Percentiles rank a stretch among this genome's conserved stretches.
Evolutionary conservation across 1,140 invertebrate species (phyloP).

Genomic region (Camponotus pennsylvanicus): DNA sequence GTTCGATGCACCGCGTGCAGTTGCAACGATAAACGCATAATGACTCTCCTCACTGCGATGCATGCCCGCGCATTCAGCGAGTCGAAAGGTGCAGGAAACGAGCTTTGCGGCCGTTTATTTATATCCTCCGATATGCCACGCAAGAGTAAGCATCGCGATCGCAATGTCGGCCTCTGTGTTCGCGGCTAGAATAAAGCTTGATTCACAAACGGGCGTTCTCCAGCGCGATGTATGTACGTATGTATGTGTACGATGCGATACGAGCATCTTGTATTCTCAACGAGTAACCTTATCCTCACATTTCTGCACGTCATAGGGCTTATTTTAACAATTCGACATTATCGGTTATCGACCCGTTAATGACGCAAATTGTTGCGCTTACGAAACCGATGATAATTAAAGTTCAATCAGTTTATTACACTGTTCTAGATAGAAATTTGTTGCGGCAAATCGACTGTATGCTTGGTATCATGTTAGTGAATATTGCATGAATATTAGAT

Average conservation of each 20-base stretch:
- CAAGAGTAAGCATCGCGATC: constrained; percentile 77
- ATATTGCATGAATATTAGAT: neutral
- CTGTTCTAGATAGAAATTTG: neutral
- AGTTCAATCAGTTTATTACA: neutral
- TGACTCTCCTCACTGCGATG: constrained; percentile 27
- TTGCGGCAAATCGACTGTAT: neutral
- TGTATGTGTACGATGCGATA: neutral
- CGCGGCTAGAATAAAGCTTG: constrained; percentile 47
- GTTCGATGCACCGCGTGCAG: constrained; percentile 45
- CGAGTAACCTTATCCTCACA: constrained; percentile 6
- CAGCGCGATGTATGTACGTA: neutral
- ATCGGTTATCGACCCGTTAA: constrained; percentile 30
- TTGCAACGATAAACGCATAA: constrained; percentile 41
- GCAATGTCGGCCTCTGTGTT: constrained; percentile 69
- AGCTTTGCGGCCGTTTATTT: constrained; percentile 72
- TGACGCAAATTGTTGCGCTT: constrained; percentile 9
- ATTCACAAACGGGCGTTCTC: constrained; percentile 46
- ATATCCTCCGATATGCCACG: constrained; percentile 72
- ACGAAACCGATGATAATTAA: constrained; percentile 8
- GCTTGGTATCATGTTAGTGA: neutral
- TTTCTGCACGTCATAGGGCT: constrained; percentile 8
- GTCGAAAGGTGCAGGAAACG: constrained; percentile 74
- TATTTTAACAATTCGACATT: constrained; percentile 16
- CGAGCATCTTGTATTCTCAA: neutral
- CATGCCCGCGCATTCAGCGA: constrained; percentile 35